Base-by-base conservation (phyloP, 2,113 vertebrate species). In the Paramisgurnus dabryanus region DNA sequence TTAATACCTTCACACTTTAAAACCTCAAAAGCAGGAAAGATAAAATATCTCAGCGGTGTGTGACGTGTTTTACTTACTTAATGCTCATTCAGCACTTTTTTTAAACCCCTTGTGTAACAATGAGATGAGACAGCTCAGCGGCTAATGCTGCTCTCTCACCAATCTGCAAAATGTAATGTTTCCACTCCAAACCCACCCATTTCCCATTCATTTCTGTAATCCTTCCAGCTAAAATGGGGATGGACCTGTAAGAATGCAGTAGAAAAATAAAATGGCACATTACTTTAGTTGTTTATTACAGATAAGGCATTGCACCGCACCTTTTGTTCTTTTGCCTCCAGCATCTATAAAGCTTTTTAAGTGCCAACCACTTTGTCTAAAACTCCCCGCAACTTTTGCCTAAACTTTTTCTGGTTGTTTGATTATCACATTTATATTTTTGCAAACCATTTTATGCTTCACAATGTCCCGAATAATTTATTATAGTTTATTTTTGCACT, bases 81-180 rank as follows among this genome's bases (percentile, higher is more conserved):
- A 34, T 22, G 18, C 40, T 55, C 17, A 61, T 69, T 83, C 66
- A 49, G 34, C 47, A 11, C 1, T 18, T 60, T 10, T 60, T 80
- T 70, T 60, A 83, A 79, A 79, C 39, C 76, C 47, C 74, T 47
- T 76, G 40, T 67, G 69, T n/a, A 70, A 76, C 49, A 66, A 67
- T 71, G 66, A 71, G 77, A 83, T 70, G 70, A 69, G 71, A 70
- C 61, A 43, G 53, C 65, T 70, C 57, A 61, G 34, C 63, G 75
- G 57, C 53, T 69, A 64, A 77, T 40, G 58, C 41, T 55, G 41
- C 50, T 76, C 58, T 76, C 66, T 76, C 39, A 4, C 22, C 67
- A 70, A 49, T 80, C 75, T 76, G 70, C 47, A 34, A 83, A 80
- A 39, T 80, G 79, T 76, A 76, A 80, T 83, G 57, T 40, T 11